Evolutionary conservation across 1,140 invertebrate genomes (phyloP), one percentile per base, ranked within the genome.

Genomic region (Popillia japonica): DNA sequence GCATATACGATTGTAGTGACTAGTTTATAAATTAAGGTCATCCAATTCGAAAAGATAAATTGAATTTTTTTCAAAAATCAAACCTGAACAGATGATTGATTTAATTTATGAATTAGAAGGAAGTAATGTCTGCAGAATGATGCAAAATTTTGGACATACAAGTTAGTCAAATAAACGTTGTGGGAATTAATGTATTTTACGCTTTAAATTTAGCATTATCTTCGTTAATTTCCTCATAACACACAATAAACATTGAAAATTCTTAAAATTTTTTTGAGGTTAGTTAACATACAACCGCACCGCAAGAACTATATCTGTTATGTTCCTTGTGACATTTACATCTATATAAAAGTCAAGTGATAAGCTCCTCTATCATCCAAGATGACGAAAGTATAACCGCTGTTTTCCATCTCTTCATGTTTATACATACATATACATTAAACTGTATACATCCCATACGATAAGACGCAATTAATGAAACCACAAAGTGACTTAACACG

Each of bases 391-490:
- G 48, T 34, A 34, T 17, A n/a, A 55, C 48, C 48, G 48, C 48
- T 55, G 6, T 55, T 55, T 55, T 55, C 48, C 48, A n/a, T 6
- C 3, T 55, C 11, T n/a, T 7, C 17, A 48, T 48, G 44, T 48
- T 14, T n/a, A 14, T 0, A 17, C 14, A n/a, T 44, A 10, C 11
- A 42, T 42, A 42, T 48, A n/a, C 11, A 10, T 34, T 48, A 10
- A 3, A 48, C n/a, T 10, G n/a, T 17, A 17, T 17, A 55, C 17
- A 17, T 55, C 7, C 48, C 48, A 17, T 17, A 3, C 48, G 61
- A 68, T 68, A 68, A 68, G 61, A 68, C 61, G 20, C 61, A 68
- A 68, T 68, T 68, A 27, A 68, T 68, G 8, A 27, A 68, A 68
- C 61, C 61, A 34, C 61, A 22, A 34, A 68, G 22, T 68, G 61